These are phyloP conservation scores for Scaptomyza flava DNA, from an alignment of 2,888 invertebrate genomes.

Conservation along the genomic window DNA sequence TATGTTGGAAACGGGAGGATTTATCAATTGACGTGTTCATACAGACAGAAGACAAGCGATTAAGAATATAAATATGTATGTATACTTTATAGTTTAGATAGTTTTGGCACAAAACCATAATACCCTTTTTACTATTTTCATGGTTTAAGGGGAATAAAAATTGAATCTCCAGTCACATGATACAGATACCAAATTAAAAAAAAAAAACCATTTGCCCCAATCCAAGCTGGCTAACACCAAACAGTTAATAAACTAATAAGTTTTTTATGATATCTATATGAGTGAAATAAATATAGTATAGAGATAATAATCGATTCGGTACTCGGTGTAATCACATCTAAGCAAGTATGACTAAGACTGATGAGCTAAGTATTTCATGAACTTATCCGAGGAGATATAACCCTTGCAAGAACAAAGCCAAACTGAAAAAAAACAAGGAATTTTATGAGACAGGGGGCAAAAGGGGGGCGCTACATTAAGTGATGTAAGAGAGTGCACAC, in stretches of 20 bases:
- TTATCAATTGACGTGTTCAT: too few relatives aligned
- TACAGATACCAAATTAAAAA: neutral
- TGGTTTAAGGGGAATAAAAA: neutral
- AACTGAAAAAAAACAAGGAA: neutral
- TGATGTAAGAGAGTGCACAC: slow-evolving; percentile 11
- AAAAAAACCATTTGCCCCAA: slow-evolving; percentile 1
- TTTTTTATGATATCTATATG: slow-evolving; percentile 17
- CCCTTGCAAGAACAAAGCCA: slow-evolving; percentile 3
- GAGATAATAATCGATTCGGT: slow-evolving; percentile 28
- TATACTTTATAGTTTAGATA: neutral
- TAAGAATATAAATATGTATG: too few relatives aligned
- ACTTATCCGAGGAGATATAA: too few relatives aligned
- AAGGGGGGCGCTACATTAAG: neutral
- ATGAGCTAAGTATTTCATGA: neutral
- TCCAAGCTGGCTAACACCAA: neutral
- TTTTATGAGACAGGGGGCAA: neutral
- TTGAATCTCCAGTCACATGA: slow-evolving; percentile 8
- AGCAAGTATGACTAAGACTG: slow-evolving; percentile 6
- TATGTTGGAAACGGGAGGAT: too few relatives aligned
- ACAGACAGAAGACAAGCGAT: too few relatives aligned
- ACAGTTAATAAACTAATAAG: slow-evolving; percentile 12
- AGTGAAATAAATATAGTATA: slow-evolving; percentile 20
- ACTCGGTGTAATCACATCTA: slow-evolving; percentile 9
- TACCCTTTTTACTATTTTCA: neutral
- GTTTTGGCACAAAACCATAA: neutral